These are phyloP conservation scores for Aspiorhynchus laticeps DNA, from an alignment of 2,113 vertebrate genomes.

Conservation along the genomic window DNA sequence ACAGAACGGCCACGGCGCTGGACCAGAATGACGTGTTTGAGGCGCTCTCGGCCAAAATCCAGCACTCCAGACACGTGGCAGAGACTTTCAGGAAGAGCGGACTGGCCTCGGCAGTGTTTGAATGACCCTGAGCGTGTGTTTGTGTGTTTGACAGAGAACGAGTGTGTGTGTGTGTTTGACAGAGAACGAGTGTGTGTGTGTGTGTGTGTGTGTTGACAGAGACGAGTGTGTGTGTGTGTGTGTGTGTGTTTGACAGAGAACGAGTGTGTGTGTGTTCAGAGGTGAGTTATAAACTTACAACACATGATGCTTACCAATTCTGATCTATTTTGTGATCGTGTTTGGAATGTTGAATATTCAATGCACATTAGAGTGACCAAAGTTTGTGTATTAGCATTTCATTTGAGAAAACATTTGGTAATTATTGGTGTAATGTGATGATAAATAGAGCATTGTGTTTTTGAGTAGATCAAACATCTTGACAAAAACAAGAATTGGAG, in stretches of 20 bases:
- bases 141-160: too few relatives aligned
- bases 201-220: too few relatives aligned
- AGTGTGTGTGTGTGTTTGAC: too few relatives aligned
- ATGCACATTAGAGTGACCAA: neutral
- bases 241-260: too few relatives aligned
- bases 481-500: neutral
- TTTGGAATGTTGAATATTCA: neutral
- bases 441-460: neutral
- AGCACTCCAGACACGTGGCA: constrained; percentile 75
- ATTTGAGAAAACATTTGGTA: neutral
- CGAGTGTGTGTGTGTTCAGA: neutral
- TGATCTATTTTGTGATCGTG: neutral
- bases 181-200: neutral
- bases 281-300: neutral
- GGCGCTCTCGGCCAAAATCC: constrained; percentile 76
- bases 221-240: neutral
- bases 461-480: neutral
- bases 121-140: constrained; percentile 58
- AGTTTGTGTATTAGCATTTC: neutral
- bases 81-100: constrained; percentile 78
- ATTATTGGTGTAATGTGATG: neutral
- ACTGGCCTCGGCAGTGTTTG: constrained; percentile 71
- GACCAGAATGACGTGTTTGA: constrained; percentile 80
- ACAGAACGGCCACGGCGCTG: constrained; percentile 73
- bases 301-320: neutral